Evolutionary conservation across 2,797 vertebrate genomes (phyloP), one percentile per base, ranked within the genome.

Genomic region (Clangula hyemalis): DNA sequence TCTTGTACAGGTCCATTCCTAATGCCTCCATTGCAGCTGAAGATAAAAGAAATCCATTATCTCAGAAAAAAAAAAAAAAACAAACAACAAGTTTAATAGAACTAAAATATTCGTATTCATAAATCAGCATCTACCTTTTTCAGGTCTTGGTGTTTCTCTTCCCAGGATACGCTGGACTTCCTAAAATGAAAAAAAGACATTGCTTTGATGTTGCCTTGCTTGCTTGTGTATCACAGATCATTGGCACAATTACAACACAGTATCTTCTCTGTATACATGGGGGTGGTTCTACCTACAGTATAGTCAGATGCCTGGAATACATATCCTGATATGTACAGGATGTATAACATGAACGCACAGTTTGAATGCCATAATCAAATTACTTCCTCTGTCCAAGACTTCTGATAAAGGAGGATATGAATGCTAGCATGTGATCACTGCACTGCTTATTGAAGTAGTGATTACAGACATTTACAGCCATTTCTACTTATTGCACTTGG

Each of bases 101-200:
- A 75, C 24, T 62, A 62, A 82, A 83, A 45, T 47, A 72, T 24
- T 68, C 19, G 78, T 51, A 27, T 32, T 70, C 11, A 60, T 38
- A 89, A 84, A 71, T 10, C 30, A 73, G 18, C 10, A 51, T 86
- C 94, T 97, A 98, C 98, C 97, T 97, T 98, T 98, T 53, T 97
- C 98, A 92, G 97, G 97, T 92, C 94, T 96, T 88, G 97, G 94
- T 22, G 90, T 73, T 1, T 81, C 86, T 75, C 96, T 97, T 71
- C 96, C 97, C 54, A 96, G 94, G 49, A 97, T 95, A 80, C 95
- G 97, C 9, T 98, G 97, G 45, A 98, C 94, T 93, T 98, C 98
- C 98, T 98, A 89, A 95, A 97, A 97, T 30, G 51, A 96, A 97
- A 89, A 89, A 87, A 8, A 92, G 61, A 12, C 34, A 57, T 66